Evolutionary conservation across 1,140 invertebrate genomes (phyloP).

Genomic region (Eriosoma lanigerum): DNA sequence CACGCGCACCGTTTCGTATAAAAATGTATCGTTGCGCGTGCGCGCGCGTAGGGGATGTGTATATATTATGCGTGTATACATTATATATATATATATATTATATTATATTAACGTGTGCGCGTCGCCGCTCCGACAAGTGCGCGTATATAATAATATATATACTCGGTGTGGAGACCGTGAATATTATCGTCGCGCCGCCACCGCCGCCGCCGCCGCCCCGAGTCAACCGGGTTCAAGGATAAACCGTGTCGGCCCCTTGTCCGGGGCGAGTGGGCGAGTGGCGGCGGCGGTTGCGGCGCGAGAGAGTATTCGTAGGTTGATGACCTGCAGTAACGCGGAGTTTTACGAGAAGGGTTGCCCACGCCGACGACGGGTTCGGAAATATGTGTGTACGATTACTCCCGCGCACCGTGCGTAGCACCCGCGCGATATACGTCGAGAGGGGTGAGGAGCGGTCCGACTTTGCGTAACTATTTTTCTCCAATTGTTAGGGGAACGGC

Average conservation of each 20-base stretch:
- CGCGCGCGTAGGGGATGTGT: constrained; percentile 14
- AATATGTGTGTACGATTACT: too few species aligned
- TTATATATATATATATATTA: too few species aligned
- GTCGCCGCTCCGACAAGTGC: constrained; percentile 5
- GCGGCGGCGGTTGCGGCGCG: constrained; percentile 6
- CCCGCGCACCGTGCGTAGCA: constrained; percentile 3
- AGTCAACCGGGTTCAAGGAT: constrained; percentile 37
- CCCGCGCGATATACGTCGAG: neutral
- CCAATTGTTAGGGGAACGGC: too few species aligned
- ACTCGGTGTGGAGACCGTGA: neutral
- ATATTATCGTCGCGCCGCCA: constrained; percentile 2
- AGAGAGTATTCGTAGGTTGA: constrained; percentile 42
- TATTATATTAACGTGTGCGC: too few species aligned
- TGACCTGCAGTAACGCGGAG: constrained; percentile 47
- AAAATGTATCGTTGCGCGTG: neutral
- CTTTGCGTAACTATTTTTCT: too few species aligned
- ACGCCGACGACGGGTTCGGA: too few species aligned
- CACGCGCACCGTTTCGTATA: neutral
- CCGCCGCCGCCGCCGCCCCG: constrained; percentile 19
- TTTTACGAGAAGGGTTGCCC: constrained; percentile 48
- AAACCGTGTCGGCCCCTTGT: constrained; percentile 15
- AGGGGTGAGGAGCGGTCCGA: too few species aligned
- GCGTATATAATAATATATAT: neutral
- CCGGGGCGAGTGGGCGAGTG: neutral
- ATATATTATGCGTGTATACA: neutral